These are phyloP conservation scores for Allygus modestus DNA, from an alignment of 2,888 invertebrate genomes.

Conservation along the genomic window DNA sequence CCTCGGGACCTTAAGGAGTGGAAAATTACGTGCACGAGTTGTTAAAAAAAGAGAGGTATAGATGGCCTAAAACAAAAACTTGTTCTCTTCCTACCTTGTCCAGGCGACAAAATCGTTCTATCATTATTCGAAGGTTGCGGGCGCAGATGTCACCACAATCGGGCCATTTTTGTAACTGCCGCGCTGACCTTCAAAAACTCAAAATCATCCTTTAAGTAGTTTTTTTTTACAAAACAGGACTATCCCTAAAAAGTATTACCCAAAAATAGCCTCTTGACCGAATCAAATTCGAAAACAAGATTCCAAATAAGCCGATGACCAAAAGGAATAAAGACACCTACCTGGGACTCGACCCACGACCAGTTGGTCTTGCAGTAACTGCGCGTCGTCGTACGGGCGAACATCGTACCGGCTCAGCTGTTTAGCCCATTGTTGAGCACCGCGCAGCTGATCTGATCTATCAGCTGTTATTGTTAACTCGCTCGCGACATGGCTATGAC, in stretches of 20 bases:
- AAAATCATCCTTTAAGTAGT: background rate
- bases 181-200: background rate
- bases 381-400: constrained; percentile 21
- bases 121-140: background rate
- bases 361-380: constrained; percentile 61
- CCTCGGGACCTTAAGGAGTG: background rate
- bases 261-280: constrained; percentile 7
- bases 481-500: constrained; percentile 20
- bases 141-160: background rate
- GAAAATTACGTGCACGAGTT: background rate
- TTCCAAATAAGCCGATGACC: constrained; percentile 39
- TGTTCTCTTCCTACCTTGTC: constrained; percentile 1
- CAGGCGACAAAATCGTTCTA: too few relatives aligned
- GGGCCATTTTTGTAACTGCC: background rate
- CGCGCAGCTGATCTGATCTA: background rate
- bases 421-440: constrained; percentile 10
- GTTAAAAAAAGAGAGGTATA: background rate
- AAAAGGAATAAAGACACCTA: constrained; percentile 45
- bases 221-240: background rate
- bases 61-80: background rate
- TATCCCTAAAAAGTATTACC: background rate
- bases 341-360: constrained; percentile 62
- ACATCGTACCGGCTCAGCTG: constrained; percentile 35
- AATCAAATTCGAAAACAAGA: constrained; percentile 45
- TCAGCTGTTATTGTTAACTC: constrained; percentile 27